phyloP scores from a whole-genome alignment of 2,113 vertebrate genomes.

The Myiagra hebetior region DNA sequence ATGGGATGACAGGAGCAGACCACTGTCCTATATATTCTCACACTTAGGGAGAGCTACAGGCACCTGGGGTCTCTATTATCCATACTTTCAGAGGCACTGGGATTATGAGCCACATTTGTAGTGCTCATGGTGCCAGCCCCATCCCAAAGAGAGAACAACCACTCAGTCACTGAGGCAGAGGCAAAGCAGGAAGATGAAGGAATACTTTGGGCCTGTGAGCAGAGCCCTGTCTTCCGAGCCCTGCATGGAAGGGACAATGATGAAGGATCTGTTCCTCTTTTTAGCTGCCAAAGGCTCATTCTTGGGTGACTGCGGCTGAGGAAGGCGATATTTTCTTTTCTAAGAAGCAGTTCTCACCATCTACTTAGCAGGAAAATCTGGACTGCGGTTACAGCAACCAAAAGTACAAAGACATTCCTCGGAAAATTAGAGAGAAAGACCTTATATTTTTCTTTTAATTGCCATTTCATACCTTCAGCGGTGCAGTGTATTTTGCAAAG shows the following conservation, averaged over 20 bases:
- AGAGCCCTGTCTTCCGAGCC: background rate
- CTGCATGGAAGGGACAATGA: background rate
- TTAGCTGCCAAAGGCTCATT: background rate
- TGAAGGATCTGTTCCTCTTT: background rate
- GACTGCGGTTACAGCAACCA: background rate
- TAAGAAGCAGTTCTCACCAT: background rate
- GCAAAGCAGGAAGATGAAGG: background rate
- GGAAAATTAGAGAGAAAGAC: conserved; percentile 51
- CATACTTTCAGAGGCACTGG: background rate
- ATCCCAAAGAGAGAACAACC: background rate
- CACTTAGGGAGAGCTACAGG: background rate
- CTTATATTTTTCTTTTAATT: conserved; percentile 21
- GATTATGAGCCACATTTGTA: background rate
- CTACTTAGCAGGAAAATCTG: background rate
- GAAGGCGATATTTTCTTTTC: background rate
- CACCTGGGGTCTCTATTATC: background rate
- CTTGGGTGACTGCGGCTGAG: background rate
- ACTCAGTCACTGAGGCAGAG: background rate
- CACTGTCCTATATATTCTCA: background rate
- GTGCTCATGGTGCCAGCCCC: background rate
- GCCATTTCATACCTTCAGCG: background rate
- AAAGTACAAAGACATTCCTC: conserved; percentile 38
- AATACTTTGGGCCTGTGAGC: background rate
- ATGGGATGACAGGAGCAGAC: background rate
- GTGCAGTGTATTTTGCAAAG: background rate